These are phyloP conservation scores for Leptoteleia sp. DNA, from an alignment of 1,140 invertebrate species.

Conservation along the genomic window DNA sequence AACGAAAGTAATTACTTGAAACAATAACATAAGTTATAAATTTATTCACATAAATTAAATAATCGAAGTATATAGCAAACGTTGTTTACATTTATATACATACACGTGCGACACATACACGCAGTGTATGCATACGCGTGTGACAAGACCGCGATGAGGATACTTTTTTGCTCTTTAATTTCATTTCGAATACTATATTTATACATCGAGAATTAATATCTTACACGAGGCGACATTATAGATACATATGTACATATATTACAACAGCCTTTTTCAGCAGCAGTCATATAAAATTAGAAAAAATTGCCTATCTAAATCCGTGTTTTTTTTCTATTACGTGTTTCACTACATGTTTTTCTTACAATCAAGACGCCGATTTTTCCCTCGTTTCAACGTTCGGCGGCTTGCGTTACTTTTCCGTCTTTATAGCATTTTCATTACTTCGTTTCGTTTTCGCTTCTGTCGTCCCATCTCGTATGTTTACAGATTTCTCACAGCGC, in stretches of 20 bases:
- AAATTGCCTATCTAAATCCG: no score
- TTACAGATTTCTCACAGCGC: conserved; percentile 51
- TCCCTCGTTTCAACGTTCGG: no score
- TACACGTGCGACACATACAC: conserved; percentile 70
- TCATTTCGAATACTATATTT: conserved; percentile 70
- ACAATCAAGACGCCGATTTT: no score
- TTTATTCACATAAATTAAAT: conserved; percentile 79
- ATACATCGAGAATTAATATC: conserved; percentile 75
- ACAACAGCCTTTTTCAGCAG: no score
- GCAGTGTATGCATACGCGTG: conserved; percentile 68
- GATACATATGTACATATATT: no score
- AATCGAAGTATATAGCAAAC: conserved; percentile 75
- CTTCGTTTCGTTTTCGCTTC: no score
- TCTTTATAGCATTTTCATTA: no score
- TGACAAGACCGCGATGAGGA: conserved; percentile 65
- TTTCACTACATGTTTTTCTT: no score
- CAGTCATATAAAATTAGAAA: no score
- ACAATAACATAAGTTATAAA: conserved; percentile 82
- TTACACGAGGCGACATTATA: no score
- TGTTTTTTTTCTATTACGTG: no score
- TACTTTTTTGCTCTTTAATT: conserved; percentile 66
- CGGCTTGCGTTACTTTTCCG: conserved; percentile 27
- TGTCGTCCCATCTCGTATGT: conserved; percentile 15
- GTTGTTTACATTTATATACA: conserved; percentile 72
- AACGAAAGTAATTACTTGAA: conserved; percentile 67